These are phyloP conservation scores for Catharus ustulatus DNA, from an alignment of 2,797 vertebrate genomes.

Conservation along the genomic window DNA sequence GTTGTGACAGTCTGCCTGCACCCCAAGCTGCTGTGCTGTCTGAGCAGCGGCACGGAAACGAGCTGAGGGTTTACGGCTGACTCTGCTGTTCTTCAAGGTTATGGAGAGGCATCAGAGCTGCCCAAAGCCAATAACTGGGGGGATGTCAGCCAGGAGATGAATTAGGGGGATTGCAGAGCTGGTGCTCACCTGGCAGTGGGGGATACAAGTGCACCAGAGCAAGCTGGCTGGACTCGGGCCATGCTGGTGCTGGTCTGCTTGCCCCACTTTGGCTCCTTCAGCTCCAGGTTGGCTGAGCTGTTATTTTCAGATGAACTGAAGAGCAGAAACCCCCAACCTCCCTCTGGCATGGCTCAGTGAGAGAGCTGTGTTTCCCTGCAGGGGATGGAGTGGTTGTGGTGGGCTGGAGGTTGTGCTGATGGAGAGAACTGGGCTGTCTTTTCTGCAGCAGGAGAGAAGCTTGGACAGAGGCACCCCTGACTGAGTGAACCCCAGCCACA, in stretches of 20 bases:
- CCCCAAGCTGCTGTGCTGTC: neutral
- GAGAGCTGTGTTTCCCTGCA: neutral
- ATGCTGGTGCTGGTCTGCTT: neutral
- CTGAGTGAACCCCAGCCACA: neutral
- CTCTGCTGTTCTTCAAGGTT: neutral
- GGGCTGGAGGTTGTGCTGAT: neutral
- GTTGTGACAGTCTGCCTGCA: neutral
- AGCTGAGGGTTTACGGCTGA: neutral
- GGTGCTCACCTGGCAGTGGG: neutral
- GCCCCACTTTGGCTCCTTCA: neutral
- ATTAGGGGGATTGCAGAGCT: neutral
- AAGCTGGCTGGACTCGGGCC: neutral
- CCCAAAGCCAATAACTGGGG: neutral
- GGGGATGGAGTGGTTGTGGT: neutral
- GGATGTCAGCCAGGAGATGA: neutral
- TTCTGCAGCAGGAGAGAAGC: neutral
- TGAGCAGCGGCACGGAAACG: neutral
- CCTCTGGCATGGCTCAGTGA: neutral
- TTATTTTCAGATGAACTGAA: neutral
- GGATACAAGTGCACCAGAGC: neutral
- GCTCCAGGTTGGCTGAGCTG: neutral
- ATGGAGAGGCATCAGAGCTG: neutral
- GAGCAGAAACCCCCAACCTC: neutral
- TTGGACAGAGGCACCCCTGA: neutral
- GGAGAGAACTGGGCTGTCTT: neutral